Base-by-base conservation (phyloP, 1,140 invertebrate species). In the Condylostylus longicornis region DNA sequence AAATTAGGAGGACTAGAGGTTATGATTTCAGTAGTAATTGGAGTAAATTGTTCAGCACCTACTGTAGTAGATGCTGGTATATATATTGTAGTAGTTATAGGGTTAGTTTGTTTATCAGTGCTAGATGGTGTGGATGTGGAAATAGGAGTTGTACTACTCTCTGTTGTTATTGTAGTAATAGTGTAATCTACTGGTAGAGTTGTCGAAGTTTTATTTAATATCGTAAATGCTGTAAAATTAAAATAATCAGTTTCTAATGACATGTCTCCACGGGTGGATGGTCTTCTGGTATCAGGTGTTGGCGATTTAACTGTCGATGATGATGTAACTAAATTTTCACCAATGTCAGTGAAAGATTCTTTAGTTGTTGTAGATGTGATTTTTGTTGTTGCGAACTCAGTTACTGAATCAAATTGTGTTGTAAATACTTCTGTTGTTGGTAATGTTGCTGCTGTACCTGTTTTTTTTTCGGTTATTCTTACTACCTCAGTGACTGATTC, bases 231-330 rank as follows among this genome's bases (percentile, higher is more conserved):
- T 1, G 41, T 42, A 5, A 36, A 18, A 38, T 42, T 42, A 27
- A n/a, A 12, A 33, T 33, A 39, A n/a, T 58, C 52, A 7, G 46
- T 20, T 31, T 58, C 56, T 23, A 56, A 49, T 9, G 56, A 58
- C 5, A 52, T 57, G 43, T 59, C 56, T 19, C 56, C 35, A 3
- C 56, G 45, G 13, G 56, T 59, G 14, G 56, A 45, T 32, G 42
- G 39, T 35, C 48, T 40, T 18, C 37, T 49, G 15, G 33, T 48
- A 18, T 43, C 42, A 30, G 17, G 8, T 25, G 8, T 14, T 32
- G 23, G 15, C 15, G 29, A 10, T 19, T n/a, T 21, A 23, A 5
- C 18, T 2, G 35, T 28, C 2, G 18, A 13, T 9, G 42, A 19
- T 12, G 41, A 21, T 2, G 23, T 12, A 28, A 10, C 38, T 31